Conservation (phyloP, 2,888 invertebrate genomes). For the Plagiodera versicolora region DNA sequence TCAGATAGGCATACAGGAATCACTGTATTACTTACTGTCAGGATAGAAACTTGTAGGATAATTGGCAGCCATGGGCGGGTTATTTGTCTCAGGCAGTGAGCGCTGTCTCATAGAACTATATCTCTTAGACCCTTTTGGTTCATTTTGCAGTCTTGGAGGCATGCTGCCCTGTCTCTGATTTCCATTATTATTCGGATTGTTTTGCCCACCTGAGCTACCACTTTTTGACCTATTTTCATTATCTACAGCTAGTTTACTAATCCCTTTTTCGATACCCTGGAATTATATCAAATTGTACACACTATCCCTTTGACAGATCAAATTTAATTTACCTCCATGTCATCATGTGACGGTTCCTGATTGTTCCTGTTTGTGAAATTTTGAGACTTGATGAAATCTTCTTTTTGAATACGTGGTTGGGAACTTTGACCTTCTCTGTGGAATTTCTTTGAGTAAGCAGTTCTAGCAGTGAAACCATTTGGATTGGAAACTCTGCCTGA, state of each 20-base stretch:
- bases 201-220: neutral
- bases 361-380: slow-evolving; percentile 54
- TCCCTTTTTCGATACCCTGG: slow-evolving; percentile 13
- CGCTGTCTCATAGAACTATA: slow-evolving; percentile 61
- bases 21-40: slow-evolving; percentile 32
- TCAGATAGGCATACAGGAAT: neutral
- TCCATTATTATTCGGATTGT: neutral
- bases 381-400: slow-evolving; percentile 44
- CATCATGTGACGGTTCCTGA: slow-evolving; percentile 45
- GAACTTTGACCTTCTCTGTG: slow-evolving; percentile 35
- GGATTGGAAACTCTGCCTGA: slow-evolving; percentile 41
- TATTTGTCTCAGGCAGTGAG: slow-evolving; percentile 60
- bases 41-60: slow-evolving; percentile 46
- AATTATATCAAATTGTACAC: slow-evolving; percentile 26
- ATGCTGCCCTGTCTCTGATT: slow-evolving; percentile 28
- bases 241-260: slow-evolving; percentile 19
- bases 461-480: slow-evolving; percentile 51
- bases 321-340: slow-evolving; percentile 16
- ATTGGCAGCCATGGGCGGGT: slow-evolving; percentile 40
- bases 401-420: slow-evolving; percentile 19
- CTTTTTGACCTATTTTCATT: slow-evolving; percentile 19
- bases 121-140: slow-evolving; percentile 59
- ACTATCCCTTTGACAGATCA: slow-evolving; percentile 39
- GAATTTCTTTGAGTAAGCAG: slow-evolving; percentile 42
- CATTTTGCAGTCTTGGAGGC: slow-evolving; percentile 50